phyloP scores from a whole-genome alignment of 2,888 invertebrate species.

The Pyrgus malvae region DNA sequence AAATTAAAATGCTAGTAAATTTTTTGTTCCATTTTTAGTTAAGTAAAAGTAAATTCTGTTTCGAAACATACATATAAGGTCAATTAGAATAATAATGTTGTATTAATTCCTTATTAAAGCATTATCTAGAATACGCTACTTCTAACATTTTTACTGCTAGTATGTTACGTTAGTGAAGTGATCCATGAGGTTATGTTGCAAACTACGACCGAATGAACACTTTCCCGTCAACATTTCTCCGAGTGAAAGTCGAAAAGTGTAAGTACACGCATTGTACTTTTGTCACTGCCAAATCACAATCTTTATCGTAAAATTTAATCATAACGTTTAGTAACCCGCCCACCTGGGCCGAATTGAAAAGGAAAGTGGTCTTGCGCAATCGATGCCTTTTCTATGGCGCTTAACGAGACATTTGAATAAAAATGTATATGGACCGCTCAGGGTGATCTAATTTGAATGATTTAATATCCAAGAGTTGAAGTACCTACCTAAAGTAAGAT shows the following conservation, averaged over 20 bases:
- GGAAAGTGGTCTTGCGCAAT: conserved; percentile 58
- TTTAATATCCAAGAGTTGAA: background rate
- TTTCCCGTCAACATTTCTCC: conserved; percentile 68
- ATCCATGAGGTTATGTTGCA: conserved; percentile 39
- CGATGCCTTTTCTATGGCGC: conserved; percentile 40
- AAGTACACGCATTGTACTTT: conserved; percentile 66
- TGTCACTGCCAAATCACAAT: conserved; percentile 69
- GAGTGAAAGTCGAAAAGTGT: conserved; percentile 64
- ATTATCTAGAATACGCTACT: too few relatives aligned
- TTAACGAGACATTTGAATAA: background rate
- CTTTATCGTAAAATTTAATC: conserved; percentile 67
- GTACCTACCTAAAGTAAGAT: too few relatives aligned
- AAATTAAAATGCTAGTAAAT: too few relatives aligned
- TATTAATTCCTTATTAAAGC: too few relatives aligned
- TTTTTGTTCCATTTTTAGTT: too few relatives aligned
- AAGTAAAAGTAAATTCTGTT: too few relatives aligned
- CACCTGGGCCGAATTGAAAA: conserved; percentile 53
- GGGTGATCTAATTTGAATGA: background rate
- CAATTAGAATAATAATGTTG: too few relatives aligned
- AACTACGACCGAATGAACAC: conserved; percentile 40
- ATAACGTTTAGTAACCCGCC: conserved; percentile 62
- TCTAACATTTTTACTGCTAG: too few relatives aligned
- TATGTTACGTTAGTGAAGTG: conserved; percentile 41
- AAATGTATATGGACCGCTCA: background rate
- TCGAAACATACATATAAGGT: too few relatives aligned